Base-by-base conservation (phyloP, 2,888 invertebrate genomes). In the Diabrotica balteata region DNA sequence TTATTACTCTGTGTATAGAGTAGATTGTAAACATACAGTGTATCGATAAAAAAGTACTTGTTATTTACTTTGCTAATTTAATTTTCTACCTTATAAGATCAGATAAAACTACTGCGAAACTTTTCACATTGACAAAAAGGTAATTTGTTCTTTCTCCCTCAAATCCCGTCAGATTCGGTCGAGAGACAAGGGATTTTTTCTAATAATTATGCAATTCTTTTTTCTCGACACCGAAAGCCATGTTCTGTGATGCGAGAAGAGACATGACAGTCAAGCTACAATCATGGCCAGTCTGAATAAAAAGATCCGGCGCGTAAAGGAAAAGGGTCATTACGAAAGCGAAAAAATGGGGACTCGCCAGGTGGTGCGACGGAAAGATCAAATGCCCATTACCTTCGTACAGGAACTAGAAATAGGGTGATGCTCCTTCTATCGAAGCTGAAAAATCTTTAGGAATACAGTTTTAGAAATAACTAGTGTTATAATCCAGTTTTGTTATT, bases 301-400 rank as follows among this genome's bases (percentile, higher is more conserved):
- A 32, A 60, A 51, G 60, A 60, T 60, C 51, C 51, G 51, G 51
- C 51, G 43, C 22, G 51, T 8, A 61, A 53, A 22, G 61, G 52
- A 61, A 60, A 61, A 53, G n/a, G 52, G 32, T 52, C 52, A 61
- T 61, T 61, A 61, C 22, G 8, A n/a, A 43, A 46, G 52, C 52
- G 46, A 61, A 52, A 61, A 60, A 60, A 60, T 45, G 45, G 52
- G n/a, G 3, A 9, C 46, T 46, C 61, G 61, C 9, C 44, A 61
- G n/a, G 61, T 52, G 22, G 52, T 22, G 61, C 45, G 52, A 61
- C 4, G 8, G 53, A 10, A 43, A 22, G 2, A 61, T 61, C 49
- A 52, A 60, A 11, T 52, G 52, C 11, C n/a, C 17, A 53, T 53
- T 53, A 46, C 9, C 45, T 61, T 7, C 46, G 7, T 53, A 32